A percentile compares a stretch with the other conserved stretches of the same genome.
Conservation (phyloP, 2,888 invertebrate genomes). For the Macrosiphum euphorbiae region DNA sequence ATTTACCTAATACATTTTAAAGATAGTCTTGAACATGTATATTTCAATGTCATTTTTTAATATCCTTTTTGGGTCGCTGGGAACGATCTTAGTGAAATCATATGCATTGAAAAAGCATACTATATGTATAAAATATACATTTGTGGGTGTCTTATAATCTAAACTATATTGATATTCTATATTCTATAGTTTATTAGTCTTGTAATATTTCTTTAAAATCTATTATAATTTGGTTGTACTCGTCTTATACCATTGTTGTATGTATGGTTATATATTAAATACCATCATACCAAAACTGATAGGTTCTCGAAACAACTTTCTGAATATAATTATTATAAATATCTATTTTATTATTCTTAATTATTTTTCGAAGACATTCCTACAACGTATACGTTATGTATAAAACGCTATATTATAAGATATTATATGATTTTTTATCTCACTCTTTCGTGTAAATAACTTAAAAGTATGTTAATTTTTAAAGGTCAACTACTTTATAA, state of each 20-base stretch:
- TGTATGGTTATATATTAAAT: not conserved
- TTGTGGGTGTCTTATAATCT: not conserved
- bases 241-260: not conserved
- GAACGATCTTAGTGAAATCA: not conserved
- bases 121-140: not conserved
- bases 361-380: not conserved
- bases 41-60: not conserved
- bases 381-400: not conserved
- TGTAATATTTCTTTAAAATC: not conserved
- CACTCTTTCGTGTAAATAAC: not conserved
- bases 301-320: not conserved
- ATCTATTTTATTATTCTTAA: slow-evolving; percentile 1
- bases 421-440: not conserved
- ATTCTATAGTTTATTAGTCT: not conserved
- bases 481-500: slow-evolving; percentile 3
- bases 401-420: not conserved
- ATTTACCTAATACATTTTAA: not conserved
- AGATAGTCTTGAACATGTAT: not conserved
- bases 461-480: not conserved
- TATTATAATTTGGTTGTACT: not conserved
- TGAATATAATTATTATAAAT: not conserved
- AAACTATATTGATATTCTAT: not conserved
- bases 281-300: not conserved
- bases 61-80: not conserved
- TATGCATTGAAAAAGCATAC: not conserved